Evolutionary conservation across 2,888 invertebrate species (phyloP).

Genomic region (Erebia aethiops): DNA sequence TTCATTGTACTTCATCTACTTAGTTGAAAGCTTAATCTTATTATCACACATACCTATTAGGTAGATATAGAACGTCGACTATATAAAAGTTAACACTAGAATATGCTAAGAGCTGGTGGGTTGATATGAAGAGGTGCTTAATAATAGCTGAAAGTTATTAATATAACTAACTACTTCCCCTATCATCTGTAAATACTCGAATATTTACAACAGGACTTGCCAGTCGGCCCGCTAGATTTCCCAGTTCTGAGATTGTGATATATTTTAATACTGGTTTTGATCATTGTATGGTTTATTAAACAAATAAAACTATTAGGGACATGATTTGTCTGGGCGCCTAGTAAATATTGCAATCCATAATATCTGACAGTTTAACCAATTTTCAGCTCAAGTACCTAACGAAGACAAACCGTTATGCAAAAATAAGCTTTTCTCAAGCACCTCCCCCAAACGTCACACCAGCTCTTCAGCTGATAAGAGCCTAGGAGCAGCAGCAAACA

Average conservation of each 20-base stretch:
- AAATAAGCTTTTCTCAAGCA: not conserved
- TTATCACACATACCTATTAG: slow-evolving; percentile 80
- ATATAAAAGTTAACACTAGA: slow-evolving; percentile 71
- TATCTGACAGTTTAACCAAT: not conserved
- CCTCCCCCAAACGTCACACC: not conserved
- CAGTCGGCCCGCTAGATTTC: not conserved
- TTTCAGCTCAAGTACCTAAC: not conserved
- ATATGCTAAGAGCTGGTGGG: slow-evolving; percentile 48
- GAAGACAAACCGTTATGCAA: too few relatives aligned
- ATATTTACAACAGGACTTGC: too few relatives aligned
- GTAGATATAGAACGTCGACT: slow-evolving; percentile 72
- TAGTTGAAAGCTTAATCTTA: slow-evolving; percentile 80
- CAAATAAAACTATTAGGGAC: too few relatives aligned
- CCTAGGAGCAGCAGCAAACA: slow-evolving; percentile 48
- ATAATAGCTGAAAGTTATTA: not conserved
- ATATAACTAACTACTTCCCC: too few relatives aligned
- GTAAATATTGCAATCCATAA: too few relatives aligned
- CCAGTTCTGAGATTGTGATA: not conserved
- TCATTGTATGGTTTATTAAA: too few relatives aligned
- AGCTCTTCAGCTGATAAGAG: slow-evolving; percentile 4
- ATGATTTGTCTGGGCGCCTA: too few relatives aligned
- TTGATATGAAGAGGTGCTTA: not conserved
- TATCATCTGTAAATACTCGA: too few relatives aligned
- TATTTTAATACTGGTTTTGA: not conserved
- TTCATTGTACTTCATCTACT: slow-evolving; percentile 80